Conservation (phyloP, 64 coral and sea anemone genomes). For the Montipora sp. region DNA sequence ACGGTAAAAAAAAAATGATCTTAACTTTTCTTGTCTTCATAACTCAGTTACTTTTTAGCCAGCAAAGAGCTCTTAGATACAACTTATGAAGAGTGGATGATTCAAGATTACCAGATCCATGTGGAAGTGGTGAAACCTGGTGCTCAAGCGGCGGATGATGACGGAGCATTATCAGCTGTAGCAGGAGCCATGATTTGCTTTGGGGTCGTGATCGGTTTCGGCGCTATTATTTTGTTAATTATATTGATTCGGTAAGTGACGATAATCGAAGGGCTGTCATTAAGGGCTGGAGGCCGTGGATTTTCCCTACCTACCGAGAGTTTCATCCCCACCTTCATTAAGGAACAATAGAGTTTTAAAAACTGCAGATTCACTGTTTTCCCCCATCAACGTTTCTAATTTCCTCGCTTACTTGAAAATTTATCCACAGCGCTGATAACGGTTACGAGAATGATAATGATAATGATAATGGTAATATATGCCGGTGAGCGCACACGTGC, state of each 20-base stretch:
- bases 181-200: slow-evolving; percentile 78
- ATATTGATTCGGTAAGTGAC: slow-evolving; percentile 73
- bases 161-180: slow-evolving; percentile 47
- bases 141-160: background rate
- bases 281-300: background rate
- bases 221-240: slow-evolving; percentile 74
- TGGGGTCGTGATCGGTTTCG: slow-evolving; percentile 75
- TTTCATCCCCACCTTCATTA: too few relatives aligned
- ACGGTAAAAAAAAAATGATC: too few relatives aligned
- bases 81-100: slow-evolving; percentile 59
- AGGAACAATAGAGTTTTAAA: too few relatives aligned
- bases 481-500: too few relatives aligned
- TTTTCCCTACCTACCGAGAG: too few relatives aligned
- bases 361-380: too few relatives aligned
- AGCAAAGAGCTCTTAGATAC: background rate
- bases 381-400: too few relatives aligned
- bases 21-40: background rate
- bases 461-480: too few relatives aligned
- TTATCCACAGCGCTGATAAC: too few relatives aligned
- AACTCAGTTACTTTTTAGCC: background rate
- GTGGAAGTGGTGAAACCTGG: background rate
- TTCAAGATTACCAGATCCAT: slow-evolving; percentile 30
- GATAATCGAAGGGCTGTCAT: background rate
- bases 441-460: too few relatives aligned
- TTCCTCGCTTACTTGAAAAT: too few relatives aligned